Base-by-base conservation (phyloP, 2,888 invertebrate species). In the Drosophila ezoana region DNA sequence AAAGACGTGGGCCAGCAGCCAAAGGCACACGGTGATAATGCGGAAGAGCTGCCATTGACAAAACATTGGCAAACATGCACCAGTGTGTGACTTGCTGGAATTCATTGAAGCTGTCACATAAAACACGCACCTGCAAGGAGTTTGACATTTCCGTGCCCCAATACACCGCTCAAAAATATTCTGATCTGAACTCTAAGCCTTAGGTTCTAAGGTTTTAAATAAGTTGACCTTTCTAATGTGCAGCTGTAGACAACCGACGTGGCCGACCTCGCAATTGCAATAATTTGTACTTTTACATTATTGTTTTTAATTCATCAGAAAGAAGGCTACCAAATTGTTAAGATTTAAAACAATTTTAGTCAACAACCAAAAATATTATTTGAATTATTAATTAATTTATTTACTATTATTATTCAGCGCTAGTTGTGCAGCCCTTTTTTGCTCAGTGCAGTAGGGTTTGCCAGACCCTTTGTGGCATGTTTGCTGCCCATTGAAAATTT, bases 61-160 rank as follows among this genome's bases (percentile, higher is more conserved):
- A 75, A 81, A 79, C 72, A 69, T 73, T 58, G 60, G 49, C 62
- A 77, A 73, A 72, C 76, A 80, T 73, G 67, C 68, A 44, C 58
- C 28, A 41, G 60, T 68, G 70, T 79, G 72, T 80, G 75, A 75
- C 79, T 79, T 51, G 72, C 65, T 40, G 67, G 40, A 66, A 73
- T 75, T 79, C 79, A 85, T 86, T 79, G 72, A 67, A 58, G 37
- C 14, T 62, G 56, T 60, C 61, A 43, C 62, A 69, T n/a, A 53
- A 35, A 54, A 65, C 44, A 41, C 65, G 41, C 32, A 40, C 20
- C 37, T 37, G 37, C 37, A 8, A 9, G 44, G n/a, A 60, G 9
- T 13, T 35, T 23, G n/a, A 3, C 8, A 32, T 13, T 40, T 40
- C 23, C n/a, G 3, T 37, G 32, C 37, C 6, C 3, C 41, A 10